phyloP scores from a whole-genome alignment of 2,888 invertebrate genomes.

The Dynastes maya region DNA sequence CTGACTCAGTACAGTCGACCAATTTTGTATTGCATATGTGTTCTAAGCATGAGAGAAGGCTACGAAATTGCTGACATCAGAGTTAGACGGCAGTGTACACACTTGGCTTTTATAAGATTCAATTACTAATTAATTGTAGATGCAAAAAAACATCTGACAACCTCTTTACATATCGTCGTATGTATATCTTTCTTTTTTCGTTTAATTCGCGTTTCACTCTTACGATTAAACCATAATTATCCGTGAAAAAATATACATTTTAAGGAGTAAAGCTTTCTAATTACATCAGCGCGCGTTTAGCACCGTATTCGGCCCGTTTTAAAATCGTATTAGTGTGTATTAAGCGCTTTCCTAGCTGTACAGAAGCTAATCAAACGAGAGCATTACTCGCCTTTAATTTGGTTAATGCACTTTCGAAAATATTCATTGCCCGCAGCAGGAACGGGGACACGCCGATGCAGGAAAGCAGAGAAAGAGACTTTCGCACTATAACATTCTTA shows the following conservation, averaged over 20 bases:
- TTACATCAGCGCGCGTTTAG: neutral
- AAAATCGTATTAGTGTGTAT: neutral
- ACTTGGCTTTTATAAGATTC: too few species aligned
- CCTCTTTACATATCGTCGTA: too few species aligned
- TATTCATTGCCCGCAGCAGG: conserved; percentile 15
- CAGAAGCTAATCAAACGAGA: neutral
- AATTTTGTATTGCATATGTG: too few species aligned
- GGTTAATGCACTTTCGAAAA: conserved; percentile 36
- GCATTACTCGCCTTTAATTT: conserved; percentile 27
- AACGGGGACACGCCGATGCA: conserved; percentile 12
- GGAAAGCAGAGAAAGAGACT: neutral
- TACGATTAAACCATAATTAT: conserved; percentile 13
- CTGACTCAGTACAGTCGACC: too few species aligned
- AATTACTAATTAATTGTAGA: too few species aligned
- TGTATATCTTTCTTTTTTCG: neutral
- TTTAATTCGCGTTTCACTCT: neutral
- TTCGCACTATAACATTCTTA: conserved; percentile 25
- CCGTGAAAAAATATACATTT: conserved; percentile 9
- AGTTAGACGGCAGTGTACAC: too few species aligned
- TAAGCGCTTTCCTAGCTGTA: conserved; percentile 6
- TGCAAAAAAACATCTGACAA: too few species aligned
- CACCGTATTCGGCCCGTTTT: neutral
- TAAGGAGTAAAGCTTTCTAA: conserved; percentile 9
- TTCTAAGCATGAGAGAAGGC: too few species aligned
- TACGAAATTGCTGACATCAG: too few species aligned